Evolutionary conservation across 2,888 invertebrate genomes (phyloP), one percentile per base, ranked within the genome.

Genomic region (Dynastes maya): DNA sequence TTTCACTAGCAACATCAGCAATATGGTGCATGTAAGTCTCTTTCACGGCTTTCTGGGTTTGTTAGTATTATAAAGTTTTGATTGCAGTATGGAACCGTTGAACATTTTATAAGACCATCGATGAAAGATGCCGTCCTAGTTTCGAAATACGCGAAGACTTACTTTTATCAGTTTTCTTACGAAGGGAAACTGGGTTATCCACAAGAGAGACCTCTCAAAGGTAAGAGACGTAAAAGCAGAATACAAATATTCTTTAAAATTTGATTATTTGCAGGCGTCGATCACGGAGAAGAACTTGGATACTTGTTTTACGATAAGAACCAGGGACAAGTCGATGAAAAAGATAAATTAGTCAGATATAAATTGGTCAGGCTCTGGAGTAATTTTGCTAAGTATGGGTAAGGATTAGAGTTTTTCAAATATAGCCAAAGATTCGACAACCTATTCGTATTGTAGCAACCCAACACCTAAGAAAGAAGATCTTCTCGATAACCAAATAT

Each of bases 131-230:
- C 76, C 11, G 4, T 9, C 11, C 53, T 81, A 27, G 68, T 74
- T 51, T 80, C 80, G 2, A 53, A 76, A 68, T 27, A 16, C 8
- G 68, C 75, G 5, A 65, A 70, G 3, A 76, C 76, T 11, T 81
- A 80, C 45, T 76, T 81, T 2, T 81, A 81, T 22, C 70, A 64
- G 45, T 80, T 81, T 70, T 77, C 80, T 13, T 80, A 80, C 16
- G 40, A 80, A 72, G 80, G 81, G 37, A 67, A 72, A n/a, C 65
- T 81, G 53, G 81, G 80, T 68, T 68, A 27, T 22, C 51, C 77
- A 0, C 16, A 45, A 45, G 68, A 68, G 9, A 16, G 68, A n/a
- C 68, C 68, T 13, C 68, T 68, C 29, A 68, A 51, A n/a, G 68
- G 68, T 68, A 45, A 65, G 11, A 11, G 5, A 67, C 2, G 27